A percentile compares a stretch with the other conserved stretches of the same genome.
Conservation (phyloP, 2,797 vertebrate species). For the Mycteria americana region DNA sequence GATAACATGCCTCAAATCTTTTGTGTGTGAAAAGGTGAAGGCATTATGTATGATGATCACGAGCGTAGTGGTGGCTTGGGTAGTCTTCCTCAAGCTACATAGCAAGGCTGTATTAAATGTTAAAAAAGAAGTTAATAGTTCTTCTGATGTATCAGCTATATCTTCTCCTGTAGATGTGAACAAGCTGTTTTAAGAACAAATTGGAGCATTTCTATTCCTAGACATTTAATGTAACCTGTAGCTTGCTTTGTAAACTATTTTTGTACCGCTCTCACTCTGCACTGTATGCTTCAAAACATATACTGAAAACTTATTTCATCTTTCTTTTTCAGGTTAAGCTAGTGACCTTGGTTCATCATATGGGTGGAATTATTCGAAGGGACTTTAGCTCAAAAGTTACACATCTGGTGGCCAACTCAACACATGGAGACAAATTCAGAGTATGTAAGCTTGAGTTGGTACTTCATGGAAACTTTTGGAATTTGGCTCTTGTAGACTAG, state of each 20-base stretch:
- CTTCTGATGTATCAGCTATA: not conserved
- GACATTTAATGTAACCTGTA: not conserved
- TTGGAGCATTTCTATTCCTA: not conserved
- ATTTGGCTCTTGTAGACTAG: not conserved
- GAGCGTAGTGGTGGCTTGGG: not conserved
- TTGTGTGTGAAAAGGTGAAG: not conserved
- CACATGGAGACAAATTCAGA: constrained; percentile 96
- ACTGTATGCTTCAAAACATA: not conserved
- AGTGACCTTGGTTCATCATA: constrained; percentile 95
- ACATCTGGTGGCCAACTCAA: constrained; percentile 92
- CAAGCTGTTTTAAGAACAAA: not conserved
- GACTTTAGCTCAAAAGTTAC: constrained; percentile 97
- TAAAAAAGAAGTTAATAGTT: not conserved
- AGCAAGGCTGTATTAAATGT: not conserved
- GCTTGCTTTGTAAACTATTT: not conserved
- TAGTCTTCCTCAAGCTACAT: not conserved
- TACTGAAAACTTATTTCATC: not conserved
- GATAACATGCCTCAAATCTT: rapidly evolving
- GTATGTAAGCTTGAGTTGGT: constrained; percentile 74
- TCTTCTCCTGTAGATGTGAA: not conserved
- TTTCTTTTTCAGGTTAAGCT: constrained; percentile 83
- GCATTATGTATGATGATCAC: not conserved
- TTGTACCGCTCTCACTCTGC: not conserved
- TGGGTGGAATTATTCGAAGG: constrained; percentile 94
- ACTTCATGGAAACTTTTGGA: not conserved